phyloP scores from a whole-genome alignment of 2,113 vertebrate genomes.

The Percopsis transmontana region DNA sequence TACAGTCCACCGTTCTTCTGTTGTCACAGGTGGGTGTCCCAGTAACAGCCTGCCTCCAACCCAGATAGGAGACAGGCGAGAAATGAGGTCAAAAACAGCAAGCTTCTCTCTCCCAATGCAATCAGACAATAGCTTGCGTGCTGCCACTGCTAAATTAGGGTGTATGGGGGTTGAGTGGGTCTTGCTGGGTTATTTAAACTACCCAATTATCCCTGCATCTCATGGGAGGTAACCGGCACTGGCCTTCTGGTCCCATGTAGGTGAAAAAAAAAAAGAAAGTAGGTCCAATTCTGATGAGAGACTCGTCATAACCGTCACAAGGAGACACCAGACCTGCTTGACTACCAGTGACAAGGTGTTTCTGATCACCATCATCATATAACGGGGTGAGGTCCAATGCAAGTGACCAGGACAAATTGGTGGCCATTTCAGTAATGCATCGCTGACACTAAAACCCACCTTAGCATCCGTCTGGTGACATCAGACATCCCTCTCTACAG shows the following conservation, averaged over 20 bases:
- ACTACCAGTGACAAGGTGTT: too few relatives aligned
- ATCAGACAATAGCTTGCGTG: slow-evolving; percentile 40
- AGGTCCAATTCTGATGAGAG: slow-evolving; percentile 70
- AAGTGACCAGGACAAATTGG: background rate
- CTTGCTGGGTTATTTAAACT: slow-evolving; percentile 67
- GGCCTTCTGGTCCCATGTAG: slow-evolving; percentile 52
- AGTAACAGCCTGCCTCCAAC: slow-evolving; percentile 54
- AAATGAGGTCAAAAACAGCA: slow-evolving; percentile 54
- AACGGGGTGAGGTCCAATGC: background rate
- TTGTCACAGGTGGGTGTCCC: slow-evolving; percentile 53
- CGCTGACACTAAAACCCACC: slow-evolving; percentile 16
- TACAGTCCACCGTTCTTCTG: slow-evolving; percentile 29
- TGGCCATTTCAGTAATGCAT: slow-evolving; percentile 2
- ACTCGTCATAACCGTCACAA: background rate
- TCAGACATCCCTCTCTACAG: slow-evolving; percentile 1
- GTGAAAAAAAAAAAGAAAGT: slow-evolving; percentile 65
- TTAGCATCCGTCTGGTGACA: slow-evolving; percentile 27
- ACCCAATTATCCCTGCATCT: slow-evolving; percentile 73
- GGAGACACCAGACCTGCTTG: too few relatives aligned
- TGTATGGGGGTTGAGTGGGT: slow-evolving; percentile 45
- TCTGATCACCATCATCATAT: too few relatives aligned
- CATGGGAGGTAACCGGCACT: slow-evolving; percentile 56
- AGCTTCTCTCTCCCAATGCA: slow-evolving; percentile 41
- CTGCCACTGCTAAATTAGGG: slow-evolving; percentile 60
- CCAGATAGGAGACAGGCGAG: slow-evolving; percentile 51